Base-by-base conservation (phyloP, 2,113 vertebrate genomes). In the Ictidomys tridecemlineatus region DNA sequence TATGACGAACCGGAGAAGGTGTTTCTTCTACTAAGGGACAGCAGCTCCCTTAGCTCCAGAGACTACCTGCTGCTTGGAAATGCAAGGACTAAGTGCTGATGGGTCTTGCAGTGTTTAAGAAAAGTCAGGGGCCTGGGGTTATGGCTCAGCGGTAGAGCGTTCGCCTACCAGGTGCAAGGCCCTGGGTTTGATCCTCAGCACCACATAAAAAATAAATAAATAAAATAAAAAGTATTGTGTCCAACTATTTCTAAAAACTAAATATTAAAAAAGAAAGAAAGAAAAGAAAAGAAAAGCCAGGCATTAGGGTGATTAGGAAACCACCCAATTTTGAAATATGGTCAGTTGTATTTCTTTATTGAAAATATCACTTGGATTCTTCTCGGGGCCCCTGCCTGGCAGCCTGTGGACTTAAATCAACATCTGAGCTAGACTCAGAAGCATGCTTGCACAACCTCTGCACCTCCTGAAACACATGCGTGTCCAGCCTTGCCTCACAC, bases 391-490 rank as follows among this genome's bases (percentile, higher is more conserved):
- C 24, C 37, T 94, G 28, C 32, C 89, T 91, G 77, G 85, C 53
- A 89, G 67, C 51, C 89, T 63, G 48, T 63, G 53, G 82, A 65
- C 74, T 89, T 95, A 88, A 92, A 48, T 56, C 87, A 91, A 89
- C 18, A 28, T 77, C 78, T 72, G 93, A 92, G 67, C 63, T 84
- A 9, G 39, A 48, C 30, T 65, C 65, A 63, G 58, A 80, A 92
- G 56, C 61, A 39, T 56, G 82, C 89, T 84, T 84, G 69, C 48
- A 69, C 16, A 63, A 18, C 53, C 51, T 77, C 39, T 30, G 1
- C 63, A 51, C 80, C 70, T 89, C 87, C 45, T 56, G 67, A 78
- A 93, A 26, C 34, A 58, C 0, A 24, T 69, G 24, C 69, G 0
- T n/a, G 87, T 63, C 51, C 69, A 89, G 93, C 79, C 70, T 85